Percentiles rank a stretch among this genome's conserved stretches.
These are phyloP conservation scores for Tyrannus savana DNA, from an alignment of 2,113 vertebrate species.

Conservation along the genomic window DNA sequence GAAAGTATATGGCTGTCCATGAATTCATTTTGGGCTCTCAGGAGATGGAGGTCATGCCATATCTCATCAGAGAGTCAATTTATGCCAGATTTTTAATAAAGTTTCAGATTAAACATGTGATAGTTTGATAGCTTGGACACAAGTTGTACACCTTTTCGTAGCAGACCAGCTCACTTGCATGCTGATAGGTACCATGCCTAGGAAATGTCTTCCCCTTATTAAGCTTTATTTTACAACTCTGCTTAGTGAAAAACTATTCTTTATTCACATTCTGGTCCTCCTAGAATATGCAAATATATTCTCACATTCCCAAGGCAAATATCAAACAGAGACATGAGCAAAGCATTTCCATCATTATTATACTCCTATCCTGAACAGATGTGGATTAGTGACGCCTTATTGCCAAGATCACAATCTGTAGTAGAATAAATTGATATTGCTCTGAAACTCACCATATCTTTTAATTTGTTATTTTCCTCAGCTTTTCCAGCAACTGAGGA, in stretches of 20 bases:
- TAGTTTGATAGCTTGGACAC: background rate
- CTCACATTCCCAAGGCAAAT: conserved; percentile 43
- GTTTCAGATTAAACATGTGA: background rate
- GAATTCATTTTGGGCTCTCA: background rate
- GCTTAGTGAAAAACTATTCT: background rate
- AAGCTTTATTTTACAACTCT: background rate
- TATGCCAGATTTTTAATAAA: background rate
- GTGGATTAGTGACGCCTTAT: conserved; percentile 50
- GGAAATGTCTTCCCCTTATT: background rate
- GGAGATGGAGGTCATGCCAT: background rate
- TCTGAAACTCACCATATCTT: background rate
- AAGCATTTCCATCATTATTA: conserved; percentile 51
- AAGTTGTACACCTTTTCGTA: background rate
- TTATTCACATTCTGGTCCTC: background rate
- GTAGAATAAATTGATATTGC: conserved; percentile 15
- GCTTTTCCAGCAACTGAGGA: background rate
- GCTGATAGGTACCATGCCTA: background rate
- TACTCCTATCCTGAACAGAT: conserved; percentile 39
- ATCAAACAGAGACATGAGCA: conserved; percentile 27
- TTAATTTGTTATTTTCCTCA: conserved; percentile 16
- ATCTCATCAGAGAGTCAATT: background rate
- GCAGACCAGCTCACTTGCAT: background rate
- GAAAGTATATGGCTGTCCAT: background rate
- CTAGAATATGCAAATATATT: conserved; percentile 16
- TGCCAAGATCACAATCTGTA: conserved; percentile 37